phyloP scores from a whole-genome alignment of 1,140 invertebrate genomes.

The Bombus pascuorum region DNA sequence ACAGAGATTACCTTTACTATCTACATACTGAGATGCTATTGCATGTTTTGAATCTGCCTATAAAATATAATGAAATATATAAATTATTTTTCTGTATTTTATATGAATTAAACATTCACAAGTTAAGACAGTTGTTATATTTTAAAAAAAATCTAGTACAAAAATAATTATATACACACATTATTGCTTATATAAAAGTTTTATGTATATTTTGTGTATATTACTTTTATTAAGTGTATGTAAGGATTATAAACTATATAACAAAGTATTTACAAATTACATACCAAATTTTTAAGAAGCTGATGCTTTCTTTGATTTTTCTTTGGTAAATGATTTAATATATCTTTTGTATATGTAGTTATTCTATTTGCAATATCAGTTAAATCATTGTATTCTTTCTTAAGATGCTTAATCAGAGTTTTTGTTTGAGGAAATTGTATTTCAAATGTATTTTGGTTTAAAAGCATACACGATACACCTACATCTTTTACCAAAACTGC shows the following conservation, averaged over 20 bases:
- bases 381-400: conserved; percentile 62
- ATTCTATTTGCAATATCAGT: conserved; percentile 62
- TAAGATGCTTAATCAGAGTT: conserved; percentile 47
- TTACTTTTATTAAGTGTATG: neutral
- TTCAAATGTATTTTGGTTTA: conserved; percentile 9
- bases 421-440: conserved; percentile 20
- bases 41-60: conserved; percentile 36
- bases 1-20: conserved; percentile 43
- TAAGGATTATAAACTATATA: neutral
- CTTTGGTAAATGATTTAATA: conserved; percentile 45
- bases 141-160: neutral
- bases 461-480: conserved; percentile 59
- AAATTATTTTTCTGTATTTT: conserved; percentile 1
- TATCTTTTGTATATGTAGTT: conserved; percentile 62
- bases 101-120: neutral
- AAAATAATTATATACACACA: neutral
- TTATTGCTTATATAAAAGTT: neutral
- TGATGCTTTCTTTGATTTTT: conserved; percentile 40
- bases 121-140: neutral
- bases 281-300: conserved; percentile 42
- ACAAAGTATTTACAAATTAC: neutral
- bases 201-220: neutral
- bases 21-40: conserved; percentile 43
- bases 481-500: conserved; percentile 65
- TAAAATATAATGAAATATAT: conserved; percentile 10